These are phyloP conservation scores for Anhinga rufa DNA, from an alignment of 2,113 vertebrate species.

Conservation along the genomic window DNA sequence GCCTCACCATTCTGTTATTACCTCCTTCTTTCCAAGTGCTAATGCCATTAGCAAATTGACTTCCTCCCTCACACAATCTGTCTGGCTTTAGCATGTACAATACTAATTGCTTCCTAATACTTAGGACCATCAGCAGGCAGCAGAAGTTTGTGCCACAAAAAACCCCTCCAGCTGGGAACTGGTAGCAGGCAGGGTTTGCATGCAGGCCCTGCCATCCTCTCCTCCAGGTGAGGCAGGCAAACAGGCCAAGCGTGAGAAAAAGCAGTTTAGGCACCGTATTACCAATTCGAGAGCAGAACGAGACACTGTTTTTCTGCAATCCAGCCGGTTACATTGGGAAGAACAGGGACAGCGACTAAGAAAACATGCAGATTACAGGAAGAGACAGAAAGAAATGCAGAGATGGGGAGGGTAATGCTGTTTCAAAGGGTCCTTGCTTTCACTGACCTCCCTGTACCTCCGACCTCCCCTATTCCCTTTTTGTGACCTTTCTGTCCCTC, in stretches of 20 bases:
- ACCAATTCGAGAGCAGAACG: background rate
- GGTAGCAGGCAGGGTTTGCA: background rate
- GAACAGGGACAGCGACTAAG: background rate
- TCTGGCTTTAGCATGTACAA: background rate
- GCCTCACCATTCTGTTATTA: background rate
- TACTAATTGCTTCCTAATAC: background rate
- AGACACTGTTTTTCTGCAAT: background rate
- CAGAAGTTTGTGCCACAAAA: background rate
- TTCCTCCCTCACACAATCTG: slow-evolving; percentile 17
- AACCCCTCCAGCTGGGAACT: background rate
- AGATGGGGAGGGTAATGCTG: background rate
- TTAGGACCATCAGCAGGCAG: background rate
- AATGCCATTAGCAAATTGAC: slow-evolving; percentile 5
- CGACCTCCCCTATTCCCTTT: background rate
- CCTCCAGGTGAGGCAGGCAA: background rate
- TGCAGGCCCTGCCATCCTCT: background rate
- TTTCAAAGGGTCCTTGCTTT: background rate
- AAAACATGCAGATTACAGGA: background rate
- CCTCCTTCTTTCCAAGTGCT: background rate
- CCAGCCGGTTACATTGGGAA: background rate
- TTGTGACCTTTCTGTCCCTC: background rate
- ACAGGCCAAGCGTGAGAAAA: background rate
- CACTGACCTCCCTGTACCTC: background rate
- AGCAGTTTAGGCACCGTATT: background rate
- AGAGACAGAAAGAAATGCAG: background rate